Base-by-base conservation (phyloP, 2,113 vertebrate genomes). In the Pelvicachromis taeniatus region DNA sequence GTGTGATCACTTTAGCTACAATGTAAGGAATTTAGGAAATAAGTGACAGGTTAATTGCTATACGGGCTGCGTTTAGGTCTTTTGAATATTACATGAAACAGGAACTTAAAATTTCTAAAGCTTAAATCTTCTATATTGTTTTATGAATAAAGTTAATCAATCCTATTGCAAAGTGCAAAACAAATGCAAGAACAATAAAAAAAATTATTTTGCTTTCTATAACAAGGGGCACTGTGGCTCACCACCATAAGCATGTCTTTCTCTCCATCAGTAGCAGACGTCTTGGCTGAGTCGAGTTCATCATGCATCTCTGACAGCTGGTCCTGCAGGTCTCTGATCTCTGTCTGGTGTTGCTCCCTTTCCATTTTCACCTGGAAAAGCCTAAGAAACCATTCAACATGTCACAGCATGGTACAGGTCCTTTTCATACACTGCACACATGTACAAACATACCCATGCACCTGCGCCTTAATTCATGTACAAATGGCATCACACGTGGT, bases 251-350 rank as follows among this genome's bases (percentile, higher is more conserved):
- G 94, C 75, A 95, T 89, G 59, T 97, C 96, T 83, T 96, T 98
- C 91, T 99, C 97, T 33, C 96, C 97, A 83, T 97, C 97, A 17
- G 68, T 65, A 14, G 91, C 86, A 0, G 94, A 92, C 35, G 90
- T 96, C 89, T 99, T 99, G 56, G 98, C 97, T 0, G 90, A 91
- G 92, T 99, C 98, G 21, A 99, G 93, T 88, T 99, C 98, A 42
- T 99, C 99, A 0, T 99, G 99, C 99, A 99, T 99, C 94, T 99
- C 99, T 1, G 99, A 99, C 55, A 99, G 97, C 92, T 99, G 99
- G 84, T 99, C 98, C 91, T 99, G 98, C 92, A 99, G 96, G 92
- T 99, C 99, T 91, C 98, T 94, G 94, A 99, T 98, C 94, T 99
- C 98, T 0, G 96, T 98, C 96, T 99, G 98, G 89, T 97, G 96